These are phyloP conservation scores for Pachycephala philippinensis DNA, from an alignment of 2,113 vertebrate species.

Conservation along the genomic window DNA sequence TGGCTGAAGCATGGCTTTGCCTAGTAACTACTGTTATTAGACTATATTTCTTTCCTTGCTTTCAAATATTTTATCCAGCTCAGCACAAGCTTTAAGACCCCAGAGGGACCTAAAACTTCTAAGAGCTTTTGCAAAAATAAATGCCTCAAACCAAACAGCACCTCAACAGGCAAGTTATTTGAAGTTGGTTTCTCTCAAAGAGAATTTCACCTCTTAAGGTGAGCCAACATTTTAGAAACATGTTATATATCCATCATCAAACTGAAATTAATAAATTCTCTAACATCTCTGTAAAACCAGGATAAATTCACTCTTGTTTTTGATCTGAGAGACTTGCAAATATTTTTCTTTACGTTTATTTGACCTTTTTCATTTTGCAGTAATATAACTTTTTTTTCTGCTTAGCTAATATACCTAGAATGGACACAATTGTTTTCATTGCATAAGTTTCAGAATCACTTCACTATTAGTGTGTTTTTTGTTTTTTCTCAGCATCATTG, in stretches of 20 bases:
- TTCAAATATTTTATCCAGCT: conserved; percentile 32
- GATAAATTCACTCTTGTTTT: neutral
- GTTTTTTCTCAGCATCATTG: neutral
- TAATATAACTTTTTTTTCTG: neutral
- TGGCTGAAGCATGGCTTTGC: neutral
- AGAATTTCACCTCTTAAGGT: neutral
- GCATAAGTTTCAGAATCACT: neutral
- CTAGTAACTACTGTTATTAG: conserved; percentile 23
- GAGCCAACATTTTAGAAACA: conserved; percentile 1
- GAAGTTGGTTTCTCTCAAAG: conserved; percentile 6
- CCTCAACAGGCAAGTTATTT: conserved; percentile 22
- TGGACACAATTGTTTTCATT: neutral
- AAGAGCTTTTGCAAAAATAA: conserved; percentile 21
- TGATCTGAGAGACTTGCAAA: neutral
- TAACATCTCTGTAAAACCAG: neutral
- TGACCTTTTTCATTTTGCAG: neutral
- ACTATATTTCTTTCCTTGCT: conserved; percentile 3
- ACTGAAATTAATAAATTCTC: neutral
- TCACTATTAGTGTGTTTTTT: neutral
- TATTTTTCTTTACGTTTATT: conserved; percentile 29
- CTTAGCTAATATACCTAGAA: neutral
- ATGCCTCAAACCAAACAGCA: conserved; percentile 2
- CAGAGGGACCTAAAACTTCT: neutral
- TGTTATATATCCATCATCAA: neutral
- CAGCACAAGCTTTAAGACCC: neutral